phyloP scores from a whole-genome alignment of 2,113 vertebrate species.

The Ailurus styani region DNA sequence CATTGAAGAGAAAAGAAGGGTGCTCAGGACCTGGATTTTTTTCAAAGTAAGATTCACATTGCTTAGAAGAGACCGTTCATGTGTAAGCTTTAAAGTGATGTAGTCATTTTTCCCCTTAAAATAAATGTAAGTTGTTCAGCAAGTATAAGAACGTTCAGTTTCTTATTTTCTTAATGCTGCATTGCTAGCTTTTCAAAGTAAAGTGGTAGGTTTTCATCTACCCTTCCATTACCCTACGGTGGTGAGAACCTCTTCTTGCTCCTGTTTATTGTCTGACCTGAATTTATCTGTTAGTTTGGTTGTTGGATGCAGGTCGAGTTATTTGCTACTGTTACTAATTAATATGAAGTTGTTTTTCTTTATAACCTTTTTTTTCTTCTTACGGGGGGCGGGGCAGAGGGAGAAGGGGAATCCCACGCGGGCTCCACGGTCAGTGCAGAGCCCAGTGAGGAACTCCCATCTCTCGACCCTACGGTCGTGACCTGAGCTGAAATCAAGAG shows the following conservation, averaged over 20 bases:
- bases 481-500: background rate
- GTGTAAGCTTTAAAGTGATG: background rate
- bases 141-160: background rate
- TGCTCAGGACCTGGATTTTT: no score
- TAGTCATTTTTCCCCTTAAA: background rate
- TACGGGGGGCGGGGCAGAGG: background rate
- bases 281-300: background rate
- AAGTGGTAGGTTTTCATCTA: background rate
- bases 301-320: background rate
- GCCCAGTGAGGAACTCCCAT: background rate
- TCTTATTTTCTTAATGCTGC: background rate
- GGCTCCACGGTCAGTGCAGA: background rate
- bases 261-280: no score
- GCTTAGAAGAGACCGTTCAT: background rate
- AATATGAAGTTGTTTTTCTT: background rate
- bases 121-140: background rate
- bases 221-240: background rate
- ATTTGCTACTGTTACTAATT: background rate
- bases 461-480: background rate
- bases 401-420: background rate
- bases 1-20: background rate
- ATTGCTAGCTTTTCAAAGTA: background rate
- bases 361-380: background rate
- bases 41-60: background rate
- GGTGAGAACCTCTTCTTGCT: rapidly evolving